A percentile compares a stretch with the other conserved stretches of the same genome.
phyloP scores from a whole-genome alignment of 23 tunicate genomes.

The Corella eumyota region DNA sequence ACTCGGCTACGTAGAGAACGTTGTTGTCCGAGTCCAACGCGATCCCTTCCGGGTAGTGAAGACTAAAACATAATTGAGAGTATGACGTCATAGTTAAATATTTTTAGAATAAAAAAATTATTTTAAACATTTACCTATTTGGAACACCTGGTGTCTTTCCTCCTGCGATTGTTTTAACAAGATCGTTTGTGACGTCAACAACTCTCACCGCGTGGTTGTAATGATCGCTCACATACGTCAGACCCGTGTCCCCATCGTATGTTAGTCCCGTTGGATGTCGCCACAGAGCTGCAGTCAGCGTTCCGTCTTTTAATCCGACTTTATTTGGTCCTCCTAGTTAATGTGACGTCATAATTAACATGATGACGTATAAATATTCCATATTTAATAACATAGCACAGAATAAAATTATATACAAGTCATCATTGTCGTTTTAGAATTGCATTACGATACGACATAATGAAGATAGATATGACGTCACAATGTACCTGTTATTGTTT shows the following conservation, averaged over 20 bases:
- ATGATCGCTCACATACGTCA: slow-evolving; percentile 38
- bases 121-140: too few species aligned
- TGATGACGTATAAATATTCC: too few species aligned
- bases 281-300: slow-evolving; percentile 24
- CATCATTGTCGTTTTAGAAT: too few species aligned
- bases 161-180: slow-evolving; percentile 17
- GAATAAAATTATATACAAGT: too few species aligned
- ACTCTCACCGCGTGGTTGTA: slow-evolving; percentile 40
- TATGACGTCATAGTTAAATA: too few species aligned
- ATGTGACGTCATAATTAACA: too few species aligned
- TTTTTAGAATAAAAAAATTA: too few species aligned
- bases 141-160: slow-evolving; percentile 4
- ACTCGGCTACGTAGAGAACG: slow-evolving; percentile 34
- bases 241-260: slow-evolving; percentile 10
- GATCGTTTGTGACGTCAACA: slow-evolving; percentile 5
- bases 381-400: too few species aligned
- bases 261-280: slow-evolving; percentile 27
- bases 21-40: slow-evolving; percentile 18
- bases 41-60: slow-evolving; percentile 33
- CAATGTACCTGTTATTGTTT: slow-evolving; percentile 15
- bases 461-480: too few species aligned
- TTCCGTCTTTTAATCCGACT: slow-evolving; percentile 22
- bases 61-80: too few species aligned
- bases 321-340: slow-evolving; percentile 21
- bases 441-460: too few species aligned